Evolutionary conservation across 2,113 vertebrate species (phyloP).

Genomic region (Cochlearius cochlearius): DNA sequence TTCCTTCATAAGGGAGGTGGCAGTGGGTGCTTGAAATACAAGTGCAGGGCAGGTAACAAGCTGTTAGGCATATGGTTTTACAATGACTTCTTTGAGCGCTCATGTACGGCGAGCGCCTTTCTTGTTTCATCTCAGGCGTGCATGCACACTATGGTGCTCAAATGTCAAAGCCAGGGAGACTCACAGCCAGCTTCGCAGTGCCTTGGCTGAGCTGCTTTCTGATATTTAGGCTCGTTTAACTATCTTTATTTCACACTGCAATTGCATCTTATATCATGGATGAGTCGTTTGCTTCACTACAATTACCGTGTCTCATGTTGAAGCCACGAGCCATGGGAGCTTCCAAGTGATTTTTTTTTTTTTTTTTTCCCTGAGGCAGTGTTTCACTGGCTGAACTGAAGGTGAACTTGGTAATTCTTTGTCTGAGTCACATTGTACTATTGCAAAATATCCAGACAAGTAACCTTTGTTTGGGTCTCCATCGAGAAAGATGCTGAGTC

Average conservation of each 20-base stretch:
- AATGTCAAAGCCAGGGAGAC: background rate
- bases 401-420: background rate
- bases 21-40: background rate
- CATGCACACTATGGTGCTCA: fast-evolving
- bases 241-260: background rate
- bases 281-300: background rate
- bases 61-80: background rate
- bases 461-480: slow-evolving; percentile 13
- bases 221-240: background rate
- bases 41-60: background rate
- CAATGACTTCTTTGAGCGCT: fast-evolving
- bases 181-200: background rate
- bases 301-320: background rate
- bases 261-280: background rate
- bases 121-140: background rate
- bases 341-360: background rate
- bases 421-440: background rate
- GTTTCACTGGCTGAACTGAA: background rate
- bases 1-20: background rate
- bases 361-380: background rate
- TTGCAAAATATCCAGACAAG: slow-evolving; percentile 31
- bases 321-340: background rate
- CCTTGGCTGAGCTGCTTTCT: background rate
- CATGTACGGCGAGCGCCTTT: background rate
- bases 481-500: background rate